Conservation (phyloP, 1,140 invertebrate species). For the Pygmarrhopalites habei region DNA sequence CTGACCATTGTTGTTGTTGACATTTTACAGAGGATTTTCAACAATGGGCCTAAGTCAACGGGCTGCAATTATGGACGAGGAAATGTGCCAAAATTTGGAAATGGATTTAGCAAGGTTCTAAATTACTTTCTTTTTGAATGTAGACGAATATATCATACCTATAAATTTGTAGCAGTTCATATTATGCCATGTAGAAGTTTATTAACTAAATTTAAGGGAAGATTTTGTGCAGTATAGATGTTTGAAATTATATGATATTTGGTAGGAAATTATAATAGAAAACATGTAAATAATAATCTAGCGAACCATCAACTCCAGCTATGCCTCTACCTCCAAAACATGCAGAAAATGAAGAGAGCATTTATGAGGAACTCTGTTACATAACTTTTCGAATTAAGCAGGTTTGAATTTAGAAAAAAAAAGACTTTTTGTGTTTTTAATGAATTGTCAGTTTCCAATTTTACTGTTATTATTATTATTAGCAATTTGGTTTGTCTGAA, state of each 20-base stretch:
- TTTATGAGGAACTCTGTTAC: slow-evolving; percentile 81
- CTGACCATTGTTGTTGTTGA: too few relatives aligned
- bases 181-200: too few relatives aligned
- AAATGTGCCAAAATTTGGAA: slow-evolving; percentile 50
- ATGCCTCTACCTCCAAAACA: slow-evolving; percentile 16
- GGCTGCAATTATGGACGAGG: slow-evolving; percentile 45
- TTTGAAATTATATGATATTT: not conserved
- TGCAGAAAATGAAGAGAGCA: slow-evolving; percentile 64
- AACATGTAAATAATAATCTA: slow-evolving; percentile 12
- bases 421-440: not conserved
- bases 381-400: slow-evolving; percentile 56
- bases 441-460: slow-evolving; percentile 4
- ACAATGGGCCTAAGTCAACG: slow-evolving; percentile 38
- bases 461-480: slow-evolving; percentile 9
- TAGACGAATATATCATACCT: too few relatives aligned
- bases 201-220: too few relatives aligned
- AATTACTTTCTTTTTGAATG: too few relatives aligned
- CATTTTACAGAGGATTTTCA: slow-evolving; percentile 46
- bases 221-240: too few relatives aligned
- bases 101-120: slow-evolving; percentile 46
- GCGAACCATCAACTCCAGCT: slow-evolving; percentile 32
- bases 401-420: slow-evolving; percentile 7
- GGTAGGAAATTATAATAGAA: not conserved
- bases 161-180: too few relatives aligned
- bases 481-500: slow-evolving; percentile 4